Conservation (phyloP, 2,797 vertebrate genomes). For the Sternarchorhynchus goeldii region DNA sequence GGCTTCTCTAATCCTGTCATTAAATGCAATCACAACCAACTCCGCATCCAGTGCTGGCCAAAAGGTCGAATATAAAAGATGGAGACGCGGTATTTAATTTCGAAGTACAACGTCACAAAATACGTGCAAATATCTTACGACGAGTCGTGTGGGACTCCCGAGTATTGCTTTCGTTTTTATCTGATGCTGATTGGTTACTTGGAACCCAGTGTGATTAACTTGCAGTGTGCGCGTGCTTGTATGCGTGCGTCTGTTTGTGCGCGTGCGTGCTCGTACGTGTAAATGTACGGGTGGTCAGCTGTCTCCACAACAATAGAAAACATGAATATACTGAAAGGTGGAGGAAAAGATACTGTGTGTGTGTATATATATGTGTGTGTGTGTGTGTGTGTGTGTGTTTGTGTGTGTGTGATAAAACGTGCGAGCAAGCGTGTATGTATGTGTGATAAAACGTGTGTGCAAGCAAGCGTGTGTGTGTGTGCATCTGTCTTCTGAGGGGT, state of each 20-base stretch:
- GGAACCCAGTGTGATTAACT: background rate
- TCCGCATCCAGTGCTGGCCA: too few relatives aligned
- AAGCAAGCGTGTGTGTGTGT: background rate
- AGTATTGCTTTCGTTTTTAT: background rate
- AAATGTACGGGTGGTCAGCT: background rate
- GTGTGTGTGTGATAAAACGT: conserved; percentile 3
- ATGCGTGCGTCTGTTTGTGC: background rate
- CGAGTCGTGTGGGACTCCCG: background rate
- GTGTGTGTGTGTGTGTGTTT: conserved; percentile 11
- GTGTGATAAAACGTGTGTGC: background rate
- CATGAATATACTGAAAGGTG: background rate
- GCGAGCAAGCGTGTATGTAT: background rate
- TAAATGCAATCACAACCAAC: background rate
- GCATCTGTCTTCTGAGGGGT: background rate
- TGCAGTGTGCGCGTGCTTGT: background rate
- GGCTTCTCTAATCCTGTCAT: background rate
- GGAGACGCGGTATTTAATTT: too few relatives aligned
- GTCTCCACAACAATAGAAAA: background rate
- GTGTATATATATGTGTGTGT: background rate
- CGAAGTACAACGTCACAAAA: background rate
- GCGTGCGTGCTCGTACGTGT: background rate
- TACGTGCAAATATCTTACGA: background rate
- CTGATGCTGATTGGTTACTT: background rate
- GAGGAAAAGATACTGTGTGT: background rate
- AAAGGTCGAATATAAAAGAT: too few relatives aligned